Conservation (phyloP, 2,113 vertebrate genomes). For the Semnornis frantzii region DNA sequence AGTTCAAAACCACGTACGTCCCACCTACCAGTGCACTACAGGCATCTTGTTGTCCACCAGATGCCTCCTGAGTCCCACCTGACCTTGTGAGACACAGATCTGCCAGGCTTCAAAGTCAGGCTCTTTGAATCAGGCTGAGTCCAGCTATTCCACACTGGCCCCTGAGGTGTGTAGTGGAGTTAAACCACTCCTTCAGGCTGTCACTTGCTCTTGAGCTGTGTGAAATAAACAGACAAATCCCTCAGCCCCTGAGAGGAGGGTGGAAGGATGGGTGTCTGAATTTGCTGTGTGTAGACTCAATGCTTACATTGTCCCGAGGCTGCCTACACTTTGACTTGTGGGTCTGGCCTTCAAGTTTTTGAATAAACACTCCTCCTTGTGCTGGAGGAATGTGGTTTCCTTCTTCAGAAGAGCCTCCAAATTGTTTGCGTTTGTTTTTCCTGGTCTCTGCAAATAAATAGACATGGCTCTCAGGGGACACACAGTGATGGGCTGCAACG, state of each 20-base stretch:
- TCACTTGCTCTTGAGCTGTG: neutral
- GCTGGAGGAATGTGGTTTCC: neutral
- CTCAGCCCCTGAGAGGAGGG: neutral
- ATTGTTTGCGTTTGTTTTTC: neutral
- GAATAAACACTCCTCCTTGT: neutral
- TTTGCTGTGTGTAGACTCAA: neutral
- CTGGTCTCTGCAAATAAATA: neutral
- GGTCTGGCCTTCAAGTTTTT: neutral
- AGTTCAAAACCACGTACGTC: neutral
- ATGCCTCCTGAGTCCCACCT: neutral
- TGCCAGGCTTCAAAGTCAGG: neutral
- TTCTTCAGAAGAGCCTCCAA: neutral
- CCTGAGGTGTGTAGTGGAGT: neutral
- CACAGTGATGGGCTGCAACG: accelerated
- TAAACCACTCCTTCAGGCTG: neutral
- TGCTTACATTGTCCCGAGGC: neutral
- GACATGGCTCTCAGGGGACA: accelerated
- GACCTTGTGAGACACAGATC: neutral
- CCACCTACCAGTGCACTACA: neutral
- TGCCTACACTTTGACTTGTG: neutral
- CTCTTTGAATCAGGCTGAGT: neutral
- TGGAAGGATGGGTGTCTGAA: neutral
- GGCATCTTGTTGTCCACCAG: neutral
- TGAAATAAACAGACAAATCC: neutral
- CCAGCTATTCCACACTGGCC: neutral